Evolutionary conservation across 1,140 invertebrate genomes (phyloP), one percentile per base, ranked within the genome.

Genomic region (Drosophila guanche): DNA sequence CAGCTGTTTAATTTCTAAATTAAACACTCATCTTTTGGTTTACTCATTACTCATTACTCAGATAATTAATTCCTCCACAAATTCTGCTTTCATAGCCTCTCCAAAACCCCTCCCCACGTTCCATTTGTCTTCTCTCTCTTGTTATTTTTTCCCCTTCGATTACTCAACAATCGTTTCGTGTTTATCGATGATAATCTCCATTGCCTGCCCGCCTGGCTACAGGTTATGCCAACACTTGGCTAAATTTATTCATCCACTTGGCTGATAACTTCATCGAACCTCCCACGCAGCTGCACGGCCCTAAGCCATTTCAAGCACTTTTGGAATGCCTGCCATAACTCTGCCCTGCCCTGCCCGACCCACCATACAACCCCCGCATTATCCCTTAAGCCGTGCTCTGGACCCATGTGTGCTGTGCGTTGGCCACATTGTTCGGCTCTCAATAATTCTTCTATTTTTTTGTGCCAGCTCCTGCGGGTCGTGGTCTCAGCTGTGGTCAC

Each of bases 281-380:
- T 69, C 66, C 76, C 78, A 66, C 83, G 73, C 81, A 48, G 33
- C 10, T 3, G 68, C 75, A 45, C 41, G 16, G 22, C 50, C 51
- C 46, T 59, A 45, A 27, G 45, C 51, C 74, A 77, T 84, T 60
- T 73, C 79, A 77, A 70, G 73, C 81, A 73, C 60, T 73, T 50
- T 50, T 33, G 72, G 46, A 61, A 79, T 71, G 79, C 63, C 58
- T 62, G 61, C 79, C 79, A 84, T 80, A 79, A 75, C 77, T 86
- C 52, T 62, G 55, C 65, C 61, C 52, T 62, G 55, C 65, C 61
- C 59, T 48, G 55, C 29, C 41, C 43, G 56, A 70, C 43, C 51
- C 81, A 70, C 60, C 48, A 61, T 51, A 61, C 46, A 63, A 42
- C 37, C 25, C 27, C 41, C 66, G 59, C 48, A 50, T 54, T 65